Evolutionary conservation across 2,888 invertebrate genomes (phyloP).

Genomic region (Dicycla oo): DNA sequence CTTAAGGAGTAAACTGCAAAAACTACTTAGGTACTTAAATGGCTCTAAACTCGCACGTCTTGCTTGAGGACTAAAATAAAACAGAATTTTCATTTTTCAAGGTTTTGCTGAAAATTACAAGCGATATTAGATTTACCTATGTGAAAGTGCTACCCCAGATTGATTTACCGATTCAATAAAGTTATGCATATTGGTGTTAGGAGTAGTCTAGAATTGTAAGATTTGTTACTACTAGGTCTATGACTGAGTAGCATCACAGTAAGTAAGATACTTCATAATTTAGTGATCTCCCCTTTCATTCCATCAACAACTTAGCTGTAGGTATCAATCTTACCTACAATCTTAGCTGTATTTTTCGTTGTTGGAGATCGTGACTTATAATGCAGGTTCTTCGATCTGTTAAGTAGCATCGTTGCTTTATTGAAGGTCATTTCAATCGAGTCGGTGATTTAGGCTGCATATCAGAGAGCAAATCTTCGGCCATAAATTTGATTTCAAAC

Average conservation of each 20-base stretch:
- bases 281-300: constrained; percentile 29
- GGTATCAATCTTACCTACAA: constrained; percentile 37
- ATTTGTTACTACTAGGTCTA: neutral
- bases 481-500: constrained; percentile 45
- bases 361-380: constrained; percentile 50
- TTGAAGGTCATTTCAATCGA: constrained; percentile 58
- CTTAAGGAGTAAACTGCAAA: too few species aligned
- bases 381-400: constrained; percentile 50
- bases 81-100: neutral
- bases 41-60: neutral
- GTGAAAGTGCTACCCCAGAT: too few species aligned
- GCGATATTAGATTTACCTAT: neutral
- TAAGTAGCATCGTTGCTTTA: constrained; percentile 42
- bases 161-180: neutral
- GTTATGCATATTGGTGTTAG: neutral
- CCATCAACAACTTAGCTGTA: constrained; percentile 49
- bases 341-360: constrained; percentile 37
- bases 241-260: constrained; percentile 16
- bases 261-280: constrained; percentile 31
- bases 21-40: neutral
- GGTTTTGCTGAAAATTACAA: neutral
- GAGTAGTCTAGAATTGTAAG: neutral
- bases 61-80: neutral
- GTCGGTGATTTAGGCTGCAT: constrained; percentile 30
- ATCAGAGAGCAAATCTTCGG: constrained; percentile 35